Percentiles rank a stretch among this genome's conserved stretches.
phyloP scores from a whole-genome alignment of 2,888 invertebrate species.

The Amphipyra berbera region DNA sequence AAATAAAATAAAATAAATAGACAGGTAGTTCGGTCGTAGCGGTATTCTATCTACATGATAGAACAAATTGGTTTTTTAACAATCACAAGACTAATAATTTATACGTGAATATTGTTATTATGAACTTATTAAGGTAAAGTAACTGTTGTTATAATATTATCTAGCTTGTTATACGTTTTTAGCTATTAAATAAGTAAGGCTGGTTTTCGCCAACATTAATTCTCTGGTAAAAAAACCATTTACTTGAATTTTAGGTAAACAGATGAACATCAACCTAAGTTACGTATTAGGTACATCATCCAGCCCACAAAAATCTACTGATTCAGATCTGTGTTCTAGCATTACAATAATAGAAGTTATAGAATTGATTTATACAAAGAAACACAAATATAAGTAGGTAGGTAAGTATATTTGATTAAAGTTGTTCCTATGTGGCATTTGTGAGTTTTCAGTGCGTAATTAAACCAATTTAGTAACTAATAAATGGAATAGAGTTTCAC shows the following conservation, averaged over 20 bases:
- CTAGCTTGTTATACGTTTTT: not conserved
- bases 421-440: not conserved
- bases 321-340: too few relatives aligned
- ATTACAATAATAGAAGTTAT: too few relatives aligned
- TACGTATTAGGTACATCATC: too few relatives aligned
- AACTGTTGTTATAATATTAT: not conserved
- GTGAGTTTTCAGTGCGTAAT: not conserved
- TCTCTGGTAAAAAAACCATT: too few relatives aligned
- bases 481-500: not conserved
- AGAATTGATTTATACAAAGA: too few relatives aligned
- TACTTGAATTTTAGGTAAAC: too few relatives aligned
- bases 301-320: too few relatives aligned
- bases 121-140: not conserved
- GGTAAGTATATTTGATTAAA: not conserved
- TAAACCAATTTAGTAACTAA: not conserved
- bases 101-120: constrained; percentile 9
- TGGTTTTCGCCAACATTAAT: too few relatives aligned
- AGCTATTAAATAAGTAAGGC: too few relatives aligned
- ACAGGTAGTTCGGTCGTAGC: constrained; percentile 61
- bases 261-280: too few relatives aligned
- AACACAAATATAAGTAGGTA: not conserved
- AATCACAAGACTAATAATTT: too few relatives aligned
- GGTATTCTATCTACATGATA: constrained; percentile 54
- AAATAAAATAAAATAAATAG: constrained; percentile 73
- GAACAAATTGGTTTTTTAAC: constrained; percentile 26